phyloP scores from a whole-genome alignment of 2,888 invertebrate species.

The Acheta domesticus region DNA sequence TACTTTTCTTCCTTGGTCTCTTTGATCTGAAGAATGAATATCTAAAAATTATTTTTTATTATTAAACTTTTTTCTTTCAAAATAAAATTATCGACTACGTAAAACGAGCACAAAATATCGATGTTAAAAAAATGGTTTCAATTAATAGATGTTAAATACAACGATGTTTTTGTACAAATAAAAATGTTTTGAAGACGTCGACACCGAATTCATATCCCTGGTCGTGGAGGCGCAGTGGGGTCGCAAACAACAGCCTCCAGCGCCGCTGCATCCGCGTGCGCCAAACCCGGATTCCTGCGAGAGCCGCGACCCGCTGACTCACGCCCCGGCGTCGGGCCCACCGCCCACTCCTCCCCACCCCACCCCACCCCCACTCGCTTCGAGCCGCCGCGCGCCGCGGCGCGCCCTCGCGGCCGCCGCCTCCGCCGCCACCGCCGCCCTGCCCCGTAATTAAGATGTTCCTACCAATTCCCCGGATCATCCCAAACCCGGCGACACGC shows the following conservation, averaged over 20 bases:
- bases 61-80: no score
- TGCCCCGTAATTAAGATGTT: background rate
- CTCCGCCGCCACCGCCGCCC: background rate
- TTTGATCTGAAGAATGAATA: no score
- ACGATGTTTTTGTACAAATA: no score
- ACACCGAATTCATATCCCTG: no score
- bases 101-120: no score
- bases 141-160: no score
- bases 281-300: background rate
- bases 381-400: background rate
- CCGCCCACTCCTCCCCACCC: background rate
- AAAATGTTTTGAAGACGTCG: no score
- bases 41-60: no score
- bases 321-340: background rate
- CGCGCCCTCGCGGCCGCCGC: background rate
- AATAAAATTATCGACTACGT: no score
- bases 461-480: conserved; percentile 18
- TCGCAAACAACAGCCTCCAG: background rate
- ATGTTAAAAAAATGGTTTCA: no score
- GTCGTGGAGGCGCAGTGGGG: background rate
- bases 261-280: background rate
- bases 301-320: conserved; percentile 5
- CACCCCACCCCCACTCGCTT: background rate
- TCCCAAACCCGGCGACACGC: background rate
- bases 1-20: no score